Evolutionary conservation across 64 coral and sea anemone species (phyloP).

Genomic region (Montipora sp.): DNA sequence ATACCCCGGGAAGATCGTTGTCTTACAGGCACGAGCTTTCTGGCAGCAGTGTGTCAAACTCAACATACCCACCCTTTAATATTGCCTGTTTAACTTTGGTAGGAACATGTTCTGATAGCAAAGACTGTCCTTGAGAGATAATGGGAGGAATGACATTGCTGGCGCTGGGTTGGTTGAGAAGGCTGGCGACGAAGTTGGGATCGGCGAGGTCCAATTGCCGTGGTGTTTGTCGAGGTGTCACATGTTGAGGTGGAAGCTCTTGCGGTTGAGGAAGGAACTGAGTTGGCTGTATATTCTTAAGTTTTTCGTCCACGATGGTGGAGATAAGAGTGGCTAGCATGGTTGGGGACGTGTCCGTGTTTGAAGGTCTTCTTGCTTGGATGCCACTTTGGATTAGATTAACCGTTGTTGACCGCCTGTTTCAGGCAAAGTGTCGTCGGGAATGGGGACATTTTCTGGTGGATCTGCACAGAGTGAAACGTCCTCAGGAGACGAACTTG

Average conservation of each 20-base stretch:
- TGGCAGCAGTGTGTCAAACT: neutral
- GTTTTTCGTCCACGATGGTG: neutral
- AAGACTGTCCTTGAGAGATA: neutral
- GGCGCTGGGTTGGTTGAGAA: neutral
- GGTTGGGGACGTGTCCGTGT: neutral
- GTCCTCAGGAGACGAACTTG: neutral
- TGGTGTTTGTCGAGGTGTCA: neutral
- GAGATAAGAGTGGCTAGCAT: neutral
- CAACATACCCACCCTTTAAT: neutral
- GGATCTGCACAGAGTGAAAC: accelerated
- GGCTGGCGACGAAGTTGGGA: neutral
- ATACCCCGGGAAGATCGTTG: neutral
- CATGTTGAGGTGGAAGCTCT: neutral
- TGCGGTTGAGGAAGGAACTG: neutral
- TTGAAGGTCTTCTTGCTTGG: neutral
- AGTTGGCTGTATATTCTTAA: neutral
- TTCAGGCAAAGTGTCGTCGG: neutral
- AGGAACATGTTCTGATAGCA: neutral
- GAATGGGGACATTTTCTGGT: neutral
- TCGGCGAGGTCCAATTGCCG: neutral
- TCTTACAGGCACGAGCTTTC: neutral
- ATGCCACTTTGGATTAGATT: neutral
- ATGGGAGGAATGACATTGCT: accelerated
- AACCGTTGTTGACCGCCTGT: neutral
- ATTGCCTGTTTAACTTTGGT: neutral